These are phyloP conservation scores for Oligia strigilis DNA, from an alignment of 2,888 invertebrate genomes.

Conservation along the genomic window DNA sequence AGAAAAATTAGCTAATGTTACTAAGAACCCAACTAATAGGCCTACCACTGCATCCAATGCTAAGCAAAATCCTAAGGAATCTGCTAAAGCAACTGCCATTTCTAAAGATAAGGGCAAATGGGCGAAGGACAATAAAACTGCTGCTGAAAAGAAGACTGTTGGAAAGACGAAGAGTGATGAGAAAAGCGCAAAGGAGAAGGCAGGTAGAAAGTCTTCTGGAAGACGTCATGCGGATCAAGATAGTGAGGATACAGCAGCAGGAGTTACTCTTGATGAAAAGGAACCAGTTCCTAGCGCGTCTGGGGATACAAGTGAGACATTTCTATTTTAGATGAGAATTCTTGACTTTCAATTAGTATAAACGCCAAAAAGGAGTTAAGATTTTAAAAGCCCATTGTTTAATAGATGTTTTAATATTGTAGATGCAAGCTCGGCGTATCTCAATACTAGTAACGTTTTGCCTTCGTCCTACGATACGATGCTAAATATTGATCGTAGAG, in stretches of 20 bases:
- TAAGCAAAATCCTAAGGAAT: constrained; percentile 23
- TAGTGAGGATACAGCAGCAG: not conserved
- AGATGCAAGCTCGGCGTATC: constrained; percentile 23
- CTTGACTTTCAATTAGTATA: not conserved
- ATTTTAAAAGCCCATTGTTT: not conserved
- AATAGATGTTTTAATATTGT: constrained; percentile 10
- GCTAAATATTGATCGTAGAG: constrained; percentile 66
- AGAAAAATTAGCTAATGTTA: constrained; percentile 53
- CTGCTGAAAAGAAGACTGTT: constrained; percentile 17
- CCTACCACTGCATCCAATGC: constrained; percentile 59
- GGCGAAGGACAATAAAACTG: constrained; percentile 31
- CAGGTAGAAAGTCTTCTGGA: constrained; percentile 29
- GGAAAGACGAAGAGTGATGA: constrained; percentile 9
- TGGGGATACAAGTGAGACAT: constrained; percentile 39
- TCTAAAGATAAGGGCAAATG: constrained; percentile 21
- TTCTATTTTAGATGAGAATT: not conserved
- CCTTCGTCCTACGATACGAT: constrained; percentile 63
- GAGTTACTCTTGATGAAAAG: not conserved
- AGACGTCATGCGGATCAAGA: constrained; percentile 19
- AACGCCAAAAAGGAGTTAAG: not conserved
- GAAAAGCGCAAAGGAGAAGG: constrained; percentile 9
- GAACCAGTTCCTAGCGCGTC: constrained; percentile 19
- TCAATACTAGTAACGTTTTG: constrained; percentile 31
- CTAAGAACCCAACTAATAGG: constrained; percentile 46
- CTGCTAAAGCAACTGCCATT: constrained; percentile 6